A percentile compares a stretch with the other conserved stretches of the same genome.
Conservation (phyloP, 2,113 vertebrate species). For the Trachemys scripta region DNA sequence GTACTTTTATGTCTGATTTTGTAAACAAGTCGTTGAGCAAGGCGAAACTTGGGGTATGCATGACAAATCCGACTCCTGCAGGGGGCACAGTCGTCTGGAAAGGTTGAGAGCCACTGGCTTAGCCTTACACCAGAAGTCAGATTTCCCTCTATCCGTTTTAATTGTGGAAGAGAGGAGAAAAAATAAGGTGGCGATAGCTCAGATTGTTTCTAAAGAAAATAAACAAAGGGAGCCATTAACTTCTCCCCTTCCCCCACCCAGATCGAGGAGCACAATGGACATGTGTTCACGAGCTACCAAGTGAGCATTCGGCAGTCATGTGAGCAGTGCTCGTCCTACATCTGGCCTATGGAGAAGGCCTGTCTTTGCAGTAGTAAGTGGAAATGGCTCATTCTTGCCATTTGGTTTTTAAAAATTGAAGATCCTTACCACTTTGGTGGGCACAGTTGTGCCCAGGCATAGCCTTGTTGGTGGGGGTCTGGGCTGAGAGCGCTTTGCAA, state of each 20-base stretch:
- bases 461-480: neutral
- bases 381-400: fast-evolving
- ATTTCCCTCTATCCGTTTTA: neutral
- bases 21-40: too few species aligned
- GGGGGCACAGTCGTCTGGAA: too few species aligned
- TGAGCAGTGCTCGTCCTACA: constrained; percentile 93
- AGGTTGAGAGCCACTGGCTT: neutral
- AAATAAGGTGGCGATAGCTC: neutral
- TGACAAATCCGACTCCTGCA: too few species aligned
- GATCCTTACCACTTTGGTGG: neutral
- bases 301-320: constrained; percentile 97
- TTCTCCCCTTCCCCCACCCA: constrained; percentile 46
- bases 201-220: neutral
- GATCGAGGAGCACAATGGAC: constrained; percentile 91
- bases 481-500: neutral
- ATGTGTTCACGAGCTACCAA: constrained; percentile 92
- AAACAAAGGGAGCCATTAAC: neutral
- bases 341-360: constrained; percentile 99
- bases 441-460: fast-evolving
- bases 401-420: fast-evolving
- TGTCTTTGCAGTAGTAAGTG: constrained; percentile 94
- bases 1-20: too few species aligned
- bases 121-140: neutral
- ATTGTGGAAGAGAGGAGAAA: neutral
- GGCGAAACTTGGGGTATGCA: too few species aligned